A percentile compares a stretch with the other conserved stretches of the same genome.
phyloP scores from a whole-genome alignment of 2,888 invertebrate genomes.

The Ichneumoninae sp. region DNA sequence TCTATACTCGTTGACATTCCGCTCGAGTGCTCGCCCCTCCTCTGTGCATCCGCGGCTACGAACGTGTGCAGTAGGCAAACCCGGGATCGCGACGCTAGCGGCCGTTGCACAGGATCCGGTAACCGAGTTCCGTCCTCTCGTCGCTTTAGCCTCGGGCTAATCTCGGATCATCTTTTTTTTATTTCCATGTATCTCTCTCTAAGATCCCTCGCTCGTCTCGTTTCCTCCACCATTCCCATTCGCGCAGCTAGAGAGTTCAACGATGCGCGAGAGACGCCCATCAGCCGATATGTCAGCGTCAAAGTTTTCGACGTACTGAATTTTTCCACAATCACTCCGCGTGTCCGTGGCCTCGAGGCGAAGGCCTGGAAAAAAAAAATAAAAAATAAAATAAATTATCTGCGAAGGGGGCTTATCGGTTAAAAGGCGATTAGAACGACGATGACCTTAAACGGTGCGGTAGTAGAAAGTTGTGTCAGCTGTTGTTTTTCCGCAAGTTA shows the following conservation, averaged over 20 bases:
- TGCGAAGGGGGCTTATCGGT: not conserved
- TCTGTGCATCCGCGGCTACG: constrained; percentile 43
- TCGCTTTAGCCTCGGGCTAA: constrained; percentile 68
- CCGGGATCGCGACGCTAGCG: constrained; percentile 67
- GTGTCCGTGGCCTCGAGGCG: not conserved
- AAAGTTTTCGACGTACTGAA: not conserved
- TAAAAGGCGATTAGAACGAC: not conserved
- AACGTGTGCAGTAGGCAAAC: constrained; percentile 68
- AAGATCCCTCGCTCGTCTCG: constrained; percentile 58
- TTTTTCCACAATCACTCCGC: not conserved
- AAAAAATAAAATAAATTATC: not conserved
- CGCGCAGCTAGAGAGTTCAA: constrained; percentile 10
- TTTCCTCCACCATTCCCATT: constrained; percentile 11
- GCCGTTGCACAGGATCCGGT: constrained; percentile 67
- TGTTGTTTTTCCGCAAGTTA: not conserved
- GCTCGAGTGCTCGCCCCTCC: constrained; percentile 29
- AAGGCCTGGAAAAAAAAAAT: not conserved
- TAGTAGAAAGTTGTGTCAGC: not conserved
- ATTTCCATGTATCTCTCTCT: not conserved
- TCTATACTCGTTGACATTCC: constrained; percentile 57
- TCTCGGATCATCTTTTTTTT: constrained; percentile 69
- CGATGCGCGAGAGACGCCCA: not conserved
- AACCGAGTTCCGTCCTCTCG: constrained; percentile 67
- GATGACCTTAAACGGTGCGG: not conserved
- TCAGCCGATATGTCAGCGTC: not conserved